Percentiles rank a stretch among this genome's conserved stretches.
Conservation (phyloP, 1,140 invertebrate genomes). For the Drosophila obscura region DNA sequence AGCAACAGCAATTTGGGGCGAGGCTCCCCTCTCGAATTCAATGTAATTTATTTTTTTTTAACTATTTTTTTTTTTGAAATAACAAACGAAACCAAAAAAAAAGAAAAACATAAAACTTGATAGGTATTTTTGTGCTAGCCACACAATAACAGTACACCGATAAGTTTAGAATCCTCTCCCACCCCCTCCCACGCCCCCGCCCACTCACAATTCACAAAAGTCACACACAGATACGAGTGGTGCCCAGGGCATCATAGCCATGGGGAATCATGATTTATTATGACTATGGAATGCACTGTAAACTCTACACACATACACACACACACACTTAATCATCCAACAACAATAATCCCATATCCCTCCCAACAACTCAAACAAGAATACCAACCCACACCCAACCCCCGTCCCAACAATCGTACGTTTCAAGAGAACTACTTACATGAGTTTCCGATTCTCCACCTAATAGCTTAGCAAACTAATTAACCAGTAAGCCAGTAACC, state of each 20-base stretch:
- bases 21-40: conserved; percentile 22
- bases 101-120: conserved; percentile 18
- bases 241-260: conserved; percentile 1
- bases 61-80: conserved; percentile 14
- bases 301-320: conserved; percentile 14
- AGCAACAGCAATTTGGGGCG: neutral
- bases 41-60: conserved; percentile 41
- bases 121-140: conserved; percentile 65
- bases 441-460: conserved; percentile 81
- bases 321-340: neutral
- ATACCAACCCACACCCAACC: neutral
- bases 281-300: conserved; percentile 3
- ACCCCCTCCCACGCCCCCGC: neutral
- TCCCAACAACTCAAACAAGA: neutral
- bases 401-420: conserved; percentile 41
- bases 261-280: neutral
- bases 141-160: conserved; percentile 66
- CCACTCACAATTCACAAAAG: neutral
- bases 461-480: conserved; percentile 71
- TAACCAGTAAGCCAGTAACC: conserved; percentile 41
- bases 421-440: conserved; percentile 58
- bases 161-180: conserved; percentile 43
- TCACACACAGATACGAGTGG: neutral
- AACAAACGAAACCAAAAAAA: conserved; percentile 18
- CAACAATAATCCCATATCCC: neutral